These are phyloP conservation scores for Hormiphora californensis DNA, from an alignment of 37 sponge, comb jelly and placozoan genomes.

Conservation along the genomic window DNA sequence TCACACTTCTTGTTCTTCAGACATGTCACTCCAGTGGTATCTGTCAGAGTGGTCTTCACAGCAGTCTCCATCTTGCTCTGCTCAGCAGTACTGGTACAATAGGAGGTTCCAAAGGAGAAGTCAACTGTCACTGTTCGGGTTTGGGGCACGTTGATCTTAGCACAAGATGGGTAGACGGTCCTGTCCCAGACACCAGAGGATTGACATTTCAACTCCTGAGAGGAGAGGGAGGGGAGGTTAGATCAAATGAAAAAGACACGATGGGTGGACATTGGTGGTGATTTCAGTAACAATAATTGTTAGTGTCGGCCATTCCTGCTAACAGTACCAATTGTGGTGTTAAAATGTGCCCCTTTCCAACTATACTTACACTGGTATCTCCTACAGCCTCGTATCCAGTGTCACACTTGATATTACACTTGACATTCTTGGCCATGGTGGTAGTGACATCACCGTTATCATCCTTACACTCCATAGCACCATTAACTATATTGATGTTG, in stretches of 20 bases:
- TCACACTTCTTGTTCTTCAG: background rate
- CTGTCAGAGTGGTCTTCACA: background rate
- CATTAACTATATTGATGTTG: background rate
- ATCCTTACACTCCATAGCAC: background rate
- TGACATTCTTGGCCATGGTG: background rate
- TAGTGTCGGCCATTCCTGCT: no score
- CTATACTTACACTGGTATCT: constrained; percentile 6
- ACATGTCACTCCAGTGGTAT: background rate
- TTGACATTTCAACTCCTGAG: background rate
- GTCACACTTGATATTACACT: background rate
- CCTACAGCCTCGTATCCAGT: background rate
- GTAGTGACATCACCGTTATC: background rate
- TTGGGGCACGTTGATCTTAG: background rate
- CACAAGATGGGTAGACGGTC: background rate
- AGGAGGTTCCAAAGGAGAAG: constrained; percentile 1
- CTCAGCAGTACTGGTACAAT: background rate
- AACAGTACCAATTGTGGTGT: background rate
- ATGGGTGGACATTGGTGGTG: background rate
- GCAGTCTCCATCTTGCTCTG: background rate
- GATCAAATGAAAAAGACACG: background rate
- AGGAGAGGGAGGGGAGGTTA: background rate
- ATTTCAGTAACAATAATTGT: no score
- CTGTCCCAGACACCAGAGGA: background rate
- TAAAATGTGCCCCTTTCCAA: background rate
- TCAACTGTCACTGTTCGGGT: background rate